Base-by-base conservation (phyloP, 2,113 vertebrate species). In the Albula glossodonta region DNA sequence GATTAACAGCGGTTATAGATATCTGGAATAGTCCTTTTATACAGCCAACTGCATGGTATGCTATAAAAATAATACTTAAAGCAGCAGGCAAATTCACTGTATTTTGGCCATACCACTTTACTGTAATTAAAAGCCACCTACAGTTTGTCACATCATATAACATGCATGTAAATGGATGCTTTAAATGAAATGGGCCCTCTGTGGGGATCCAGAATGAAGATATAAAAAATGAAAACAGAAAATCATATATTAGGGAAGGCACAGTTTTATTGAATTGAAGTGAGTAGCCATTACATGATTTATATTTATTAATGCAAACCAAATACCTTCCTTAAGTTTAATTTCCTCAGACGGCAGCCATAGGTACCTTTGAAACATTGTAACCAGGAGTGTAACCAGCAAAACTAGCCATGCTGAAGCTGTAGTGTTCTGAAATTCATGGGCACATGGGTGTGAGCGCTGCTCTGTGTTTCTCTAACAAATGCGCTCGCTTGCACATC, bases 381-480 rank as follows among this genome's bases (percentile, higher is more conserved):
- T n/a, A 25, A 19, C 7, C 53, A 56, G 60, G 8, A 74, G 22
- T 8, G 22, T 7, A 74, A 74, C 10, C 31, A 74, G 22, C n/a
- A 74, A 74, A 74, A n/a, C 70, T 22, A 74, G 6, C 8, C 70
- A n/a, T 74, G 63, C 63, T n/a, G 70, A 50, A 79, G 50, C 41
- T 50, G 78, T 49, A 49, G 41, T 74, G 22, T n/a, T 74, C 8
- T 10, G 9, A 31, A 8, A 25, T 25, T 22, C 31, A 19, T n/a
- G 10, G 5, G 8, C n/a, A 74, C 70, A 74, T 31, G n/a, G 41
- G 9, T 48, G 25, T 56, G 31, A 17, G 63, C 50, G 56, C 51
- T 31, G 8, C 25, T 48, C 66, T 84, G 74, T 17, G 51, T 66
- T 25, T 84, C 48, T 79, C 90, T 81, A 56, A 15, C 88, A 83